A percentile compares a stretch with the other conserved stretches of the same genome.
Conservation (phyloP, 2,113 vertebrate species). For the Rhinoderma darwinii region DNA sequence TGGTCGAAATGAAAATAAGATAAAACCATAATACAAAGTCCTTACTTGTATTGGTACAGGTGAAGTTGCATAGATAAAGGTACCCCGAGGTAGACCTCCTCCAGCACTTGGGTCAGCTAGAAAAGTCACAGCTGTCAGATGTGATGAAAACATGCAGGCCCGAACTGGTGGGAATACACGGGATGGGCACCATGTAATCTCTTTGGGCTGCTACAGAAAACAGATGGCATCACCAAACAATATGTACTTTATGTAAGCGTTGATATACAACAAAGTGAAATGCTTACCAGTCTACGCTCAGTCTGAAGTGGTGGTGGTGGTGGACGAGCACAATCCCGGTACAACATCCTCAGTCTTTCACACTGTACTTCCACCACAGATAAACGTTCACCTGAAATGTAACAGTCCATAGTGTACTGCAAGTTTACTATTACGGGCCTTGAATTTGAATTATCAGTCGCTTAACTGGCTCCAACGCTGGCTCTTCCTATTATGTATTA, state of each 20-base stretch:
- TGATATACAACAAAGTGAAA: not conserved
- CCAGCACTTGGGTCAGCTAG: constrained; percentile 95
- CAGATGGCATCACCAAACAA: not conserved
- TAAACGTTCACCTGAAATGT: constrained; percentile 85
- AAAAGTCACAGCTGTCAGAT: constrained; percentile 93
- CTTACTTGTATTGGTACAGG: constrained; percentile 91
- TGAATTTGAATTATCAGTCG: too few relatives aligned
- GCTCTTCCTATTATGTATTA: too few relatives aligned
- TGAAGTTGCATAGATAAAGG: constrained; percentile 95
- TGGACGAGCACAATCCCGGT: constrained; percentile 94
- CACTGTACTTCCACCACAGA: constrained; percentile 94
- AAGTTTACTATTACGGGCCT: too few relatives aligned
- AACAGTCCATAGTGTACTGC: too few relatives aligned
- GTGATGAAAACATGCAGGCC: constrained; percentile 98
- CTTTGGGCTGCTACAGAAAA: constrained; percentile 81
- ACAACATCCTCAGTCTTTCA: constrained; percentile 93
- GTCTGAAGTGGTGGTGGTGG: constrained; percentile 93
- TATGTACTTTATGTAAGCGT: not conserved
- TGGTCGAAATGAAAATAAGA: not conserved
- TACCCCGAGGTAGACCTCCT: constrained; percentile 92
- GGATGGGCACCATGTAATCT: constrained; percentile 95
- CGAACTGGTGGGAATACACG: constrained; percentile 93
- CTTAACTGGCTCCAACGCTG: too few relatives aligned
- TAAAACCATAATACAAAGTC: not conserved
- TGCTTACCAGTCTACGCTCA: constrained; percentile 89